phyloP scores from a whole-genome alignment of 2,113 vertebrate genomes.

The Microcebus tavaratra region DNA sequence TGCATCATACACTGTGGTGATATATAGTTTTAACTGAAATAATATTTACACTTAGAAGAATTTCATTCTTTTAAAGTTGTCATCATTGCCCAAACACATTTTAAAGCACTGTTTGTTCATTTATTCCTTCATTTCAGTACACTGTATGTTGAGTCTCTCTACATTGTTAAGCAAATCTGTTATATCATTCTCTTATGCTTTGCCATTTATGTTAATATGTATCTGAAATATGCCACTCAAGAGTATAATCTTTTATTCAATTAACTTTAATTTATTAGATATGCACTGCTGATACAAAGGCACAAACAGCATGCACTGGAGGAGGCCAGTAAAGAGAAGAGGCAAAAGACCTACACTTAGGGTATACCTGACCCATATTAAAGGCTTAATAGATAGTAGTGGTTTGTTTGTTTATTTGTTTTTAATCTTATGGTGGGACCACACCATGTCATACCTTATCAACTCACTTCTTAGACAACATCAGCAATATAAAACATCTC shows the following conservation, averaged over 20 bases:
- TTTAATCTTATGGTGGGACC: background rate
- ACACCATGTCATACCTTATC: background rate
- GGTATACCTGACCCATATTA: background rate
- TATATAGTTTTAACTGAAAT: constrained; percentile 21
- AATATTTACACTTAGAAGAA: background rate
- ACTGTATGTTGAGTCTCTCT: background rate
- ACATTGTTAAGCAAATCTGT: background rate
- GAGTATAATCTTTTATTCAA: background rate
- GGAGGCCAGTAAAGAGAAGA: background rate
- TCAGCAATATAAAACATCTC: background rate
- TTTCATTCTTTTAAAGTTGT: background rate
- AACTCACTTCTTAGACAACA: background rate
- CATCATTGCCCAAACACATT: background rate
- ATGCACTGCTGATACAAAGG: background rate
- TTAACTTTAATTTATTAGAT: background rate
- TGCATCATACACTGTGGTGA: background rate
- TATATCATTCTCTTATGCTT: background rate
- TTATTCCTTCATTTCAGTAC: background rate
- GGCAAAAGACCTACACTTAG: background rate
- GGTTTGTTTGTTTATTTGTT: background rate
- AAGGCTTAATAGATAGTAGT: background rate
- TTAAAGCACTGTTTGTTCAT: background rate
- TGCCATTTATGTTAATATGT: background rate
- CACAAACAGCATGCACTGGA: background rate
- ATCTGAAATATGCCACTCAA: background rate